Percentiles rank a stretch among this genome's conserved stretches.
Evolutionary conservation across 2,113 vertebrate genomes (phyloP).

Genomic region (Scophthalmus maximus): DNA sequence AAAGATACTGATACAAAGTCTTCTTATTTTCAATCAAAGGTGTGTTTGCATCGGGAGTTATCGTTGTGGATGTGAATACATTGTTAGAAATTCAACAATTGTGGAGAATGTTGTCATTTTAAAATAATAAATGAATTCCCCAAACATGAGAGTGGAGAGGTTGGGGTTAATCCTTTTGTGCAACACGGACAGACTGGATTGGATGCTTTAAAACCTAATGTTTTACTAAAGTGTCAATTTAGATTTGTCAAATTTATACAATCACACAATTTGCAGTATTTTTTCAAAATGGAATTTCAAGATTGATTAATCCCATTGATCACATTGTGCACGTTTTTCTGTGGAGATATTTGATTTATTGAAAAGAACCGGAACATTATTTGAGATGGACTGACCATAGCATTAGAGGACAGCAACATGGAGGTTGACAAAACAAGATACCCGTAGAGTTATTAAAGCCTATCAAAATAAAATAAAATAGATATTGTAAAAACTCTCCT

Average conservation of each 20-base stretch:
- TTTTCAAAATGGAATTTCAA: neutral
- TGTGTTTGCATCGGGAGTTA: neutral
- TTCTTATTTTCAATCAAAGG: neutral
- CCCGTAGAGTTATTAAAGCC: neutral
- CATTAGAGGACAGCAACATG: neutral
- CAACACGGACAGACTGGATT: slow-evolving; percentile 43
- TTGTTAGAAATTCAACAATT: neutral
- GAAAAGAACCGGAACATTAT: neutral
- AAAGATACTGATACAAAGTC: neutral
- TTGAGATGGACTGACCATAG: neutral
- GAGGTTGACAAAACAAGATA: neutral
- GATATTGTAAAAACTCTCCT: too few species aligned
- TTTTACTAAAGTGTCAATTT: neutral
- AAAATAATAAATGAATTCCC: neutral
- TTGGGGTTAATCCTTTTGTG: slow-evolving; percentile 64
- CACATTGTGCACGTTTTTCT: neutral
- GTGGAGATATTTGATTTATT: neutral
- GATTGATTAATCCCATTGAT: neutral
- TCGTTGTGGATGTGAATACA: neutral
- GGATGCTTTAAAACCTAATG: slow-evolving; percentile 20
- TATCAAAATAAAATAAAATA: too few species aligned
- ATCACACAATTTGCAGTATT: neutral
- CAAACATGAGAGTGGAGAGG: slow-evolving; percentile 22
- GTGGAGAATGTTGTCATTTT: neutral
- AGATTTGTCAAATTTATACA: neutral